phyloP scores from a whole-genome alignment of 2,888 invertebrate species.

The Drosophila aldrichi region DNA sequence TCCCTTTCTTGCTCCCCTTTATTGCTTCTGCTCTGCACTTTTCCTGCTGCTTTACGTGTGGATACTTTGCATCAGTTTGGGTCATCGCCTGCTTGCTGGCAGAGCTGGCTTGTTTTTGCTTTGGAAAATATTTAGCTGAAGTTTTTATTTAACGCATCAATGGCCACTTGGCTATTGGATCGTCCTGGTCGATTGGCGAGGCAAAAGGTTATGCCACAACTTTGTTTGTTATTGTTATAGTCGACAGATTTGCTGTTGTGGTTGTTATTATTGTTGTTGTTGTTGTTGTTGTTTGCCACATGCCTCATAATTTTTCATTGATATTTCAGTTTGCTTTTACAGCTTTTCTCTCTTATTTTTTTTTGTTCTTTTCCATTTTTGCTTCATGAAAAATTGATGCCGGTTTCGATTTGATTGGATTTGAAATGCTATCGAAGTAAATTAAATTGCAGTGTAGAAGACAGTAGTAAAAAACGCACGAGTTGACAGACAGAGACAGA shows the following conservation, averaged over 20 bases:
- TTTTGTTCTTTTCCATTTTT: background rate
- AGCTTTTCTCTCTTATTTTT: slow-evolving; percentile 15
- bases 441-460: slow-evolving; percentile 50
- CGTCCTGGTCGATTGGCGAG: slow-evolving; percentile 50
- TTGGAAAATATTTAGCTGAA: slow-evolving; percentile 70
- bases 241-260: slow-evolving; percentile 8
- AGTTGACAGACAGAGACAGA: background rate
- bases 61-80: slow-evolving; percentile 56
- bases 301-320: slow-evolving; percentile 77
- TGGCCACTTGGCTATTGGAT: slow-evolving; percentile 66
- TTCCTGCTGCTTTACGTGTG: slow-evolving; percentile 25
- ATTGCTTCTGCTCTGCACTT: background rate
- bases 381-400: slow-evolving; percentile 62
- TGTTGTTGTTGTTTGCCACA: slow-evolving; percentile 62
- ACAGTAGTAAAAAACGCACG: background rate
- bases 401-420: slow-evolving; percentile 69
- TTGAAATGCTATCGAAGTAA: slow-evolving; percentile 62
- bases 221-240: slow-evolving; percentile 41
- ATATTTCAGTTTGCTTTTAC: slow-evolving; percentile 45
- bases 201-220: slow-evolving; percentile 44
- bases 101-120: slow-evolving; percentile 53
- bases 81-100: background rate
- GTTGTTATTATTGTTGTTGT: slow-evolving; percentile 12
- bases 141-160: slow-evolving; percentile 76
- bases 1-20: background rate